These are phyloP conservation scores for Philopotamus ludificatus DNA, from an alignment of 1,140 invertebrate genomes.

Conservation along the genomic window DNA sequence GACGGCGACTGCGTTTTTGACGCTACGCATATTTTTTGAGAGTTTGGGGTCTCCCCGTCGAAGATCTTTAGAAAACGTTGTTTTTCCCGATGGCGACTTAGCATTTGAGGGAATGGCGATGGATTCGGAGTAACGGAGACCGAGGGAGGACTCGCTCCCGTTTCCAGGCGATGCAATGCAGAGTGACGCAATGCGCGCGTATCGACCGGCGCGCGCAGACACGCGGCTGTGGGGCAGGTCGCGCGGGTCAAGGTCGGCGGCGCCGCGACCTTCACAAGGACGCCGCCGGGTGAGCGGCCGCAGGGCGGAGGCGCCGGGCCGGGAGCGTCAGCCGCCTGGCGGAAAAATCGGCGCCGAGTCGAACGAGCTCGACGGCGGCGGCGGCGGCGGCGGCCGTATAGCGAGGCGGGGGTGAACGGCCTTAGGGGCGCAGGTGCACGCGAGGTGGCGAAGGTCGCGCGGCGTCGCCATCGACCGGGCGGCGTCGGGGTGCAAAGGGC, in stretches of 20 bases:
- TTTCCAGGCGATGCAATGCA: not conserved
- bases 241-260: conserved; percentile 28
- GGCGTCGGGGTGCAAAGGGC: conserved; percentile 31
- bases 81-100: not conserved
- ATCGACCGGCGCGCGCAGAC: conserved; percentile 12
- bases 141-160: not conserved
- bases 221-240: conserved; percentile 32
- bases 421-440: not conserved
- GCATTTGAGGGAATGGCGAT: not conserved
- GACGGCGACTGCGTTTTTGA: conserved; percentile 21
- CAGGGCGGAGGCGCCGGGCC: not conserved
- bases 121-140: not conserved
- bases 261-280: not conserved
- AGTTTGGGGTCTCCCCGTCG: no score
- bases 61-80: no score
- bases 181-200: conserved; percentile 13
- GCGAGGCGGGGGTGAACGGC: not conserved
- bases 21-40: no score
- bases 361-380: not conserved
- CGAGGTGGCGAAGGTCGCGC: not conserved
- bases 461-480: conserved; percentile 1
- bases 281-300: not conserved
- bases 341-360: not conserved
- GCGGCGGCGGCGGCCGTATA: not conserved
- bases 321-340: conserved; percentile 1